Evolutionary conservation across 2,113 vertebrate species (phyloP), one percentile per base, ranked within the genome.

Genomic region (Calonectris borealis): DNA sequence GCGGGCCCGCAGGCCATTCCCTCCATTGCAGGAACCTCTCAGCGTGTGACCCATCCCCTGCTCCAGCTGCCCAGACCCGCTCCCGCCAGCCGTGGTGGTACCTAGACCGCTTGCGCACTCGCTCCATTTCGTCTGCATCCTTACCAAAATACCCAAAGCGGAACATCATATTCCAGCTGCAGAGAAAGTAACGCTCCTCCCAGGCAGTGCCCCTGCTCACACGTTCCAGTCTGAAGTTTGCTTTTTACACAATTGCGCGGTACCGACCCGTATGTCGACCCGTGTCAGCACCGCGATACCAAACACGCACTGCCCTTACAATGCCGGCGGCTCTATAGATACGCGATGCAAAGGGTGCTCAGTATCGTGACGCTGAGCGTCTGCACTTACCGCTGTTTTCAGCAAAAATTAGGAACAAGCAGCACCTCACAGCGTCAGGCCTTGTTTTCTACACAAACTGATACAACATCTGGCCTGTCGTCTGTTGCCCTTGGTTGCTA

Each of bases 201-300:
- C 0, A 3, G 49, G 72, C 79, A 55, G 84, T 49, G 0, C 13
- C 2, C 18, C 60, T 12, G 64, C 46, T 90, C 27, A 0, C 61
- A 9, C 5, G 0, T 32, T 8, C 21, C 60, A 2, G n/a, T 7
- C 66, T 7, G 6, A 10, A 15, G n/a, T 65, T 83, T 52, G 58
- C 7, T 52, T 58, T 61, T 88, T 44, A 21, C 81, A 13, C 83
- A 34, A 4, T 7, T 1, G 10, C 0, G 0, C 0, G 0, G 7
- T 20, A 64, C 46, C 4, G 13, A 73, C 29, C 51, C 2, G 3
- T 4, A 3, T 6, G 11, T 22, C 1, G 6, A 62, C 29, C 21
- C 6, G 11, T 32, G 12, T 3, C 51, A 12, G 49, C 20, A 0
- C 73, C 2, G 49, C 31, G 1, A 6, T 5, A 3, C 22, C 66